Conservation (phyloP, 2,797 vertebrate genomes). For the Sebastiscus tertius region DNA sequence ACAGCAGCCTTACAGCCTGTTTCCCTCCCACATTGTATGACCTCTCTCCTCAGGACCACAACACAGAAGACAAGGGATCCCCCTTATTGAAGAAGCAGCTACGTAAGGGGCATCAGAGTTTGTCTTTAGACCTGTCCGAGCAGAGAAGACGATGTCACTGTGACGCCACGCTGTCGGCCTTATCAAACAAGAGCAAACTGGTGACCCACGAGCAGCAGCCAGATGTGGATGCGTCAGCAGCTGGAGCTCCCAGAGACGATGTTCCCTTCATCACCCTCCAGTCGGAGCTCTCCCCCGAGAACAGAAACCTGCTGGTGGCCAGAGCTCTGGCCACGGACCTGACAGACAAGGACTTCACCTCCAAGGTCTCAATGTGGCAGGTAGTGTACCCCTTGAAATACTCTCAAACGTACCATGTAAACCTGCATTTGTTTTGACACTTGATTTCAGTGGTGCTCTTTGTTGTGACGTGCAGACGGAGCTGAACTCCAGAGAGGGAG, state of each 20-base stretch:
- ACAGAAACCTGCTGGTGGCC: slow-evolving; percentile 86
- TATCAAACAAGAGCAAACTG: slow-evolving; percentile 36
- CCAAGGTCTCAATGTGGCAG: slow-evolving; percentile 92
- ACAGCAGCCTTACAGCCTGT: slow-evolving; percentile 67
- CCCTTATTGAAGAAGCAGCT: slow-evolving; percentile 62
- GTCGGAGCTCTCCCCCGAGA: slow-evolving; percentile 84
- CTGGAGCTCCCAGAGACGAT: slow-evolving; percentile 4
- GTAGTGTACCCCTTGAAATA: slow-evolving; percentile 71
- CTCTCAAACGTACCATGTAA: neutral
- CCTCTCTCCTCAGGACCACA: slow-evolving; percentile 58
- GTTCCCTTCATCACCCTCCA: slow-evolving; percentile 76
- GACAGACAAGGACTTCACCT: slow-evolving; percentile 80
- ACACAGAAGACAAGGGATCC: slow-evolving; percentile 62
- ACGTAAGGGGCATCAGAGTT: slow-evolving; percentile 83
- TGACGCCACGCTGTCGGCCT: slow-evolving; percentile 21
- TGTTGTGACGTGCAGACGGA: slow-evolving; percentile 83
- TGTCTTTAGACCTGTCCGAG: slow-evolving; percentile 80
- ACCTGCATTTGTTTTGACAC: no score
- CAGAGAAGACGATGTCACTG: slow-evolving; percentile 30
- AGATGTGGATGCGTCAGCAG: neutral
- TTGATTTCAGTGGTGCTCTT: no score
- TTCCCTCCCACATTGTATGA: slow-evolving; percentile 10
- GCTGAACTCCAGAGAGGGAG: slow-evolving; percentile 91
- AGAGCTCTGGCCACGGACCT: slow-evolving; percentile 88
- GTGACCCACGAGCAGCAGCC: slow-evolving; percentile 11